Conservation (phyloP, 2,113 vertebrate genomes). For the Rhegmatorhina hoffmannsi region DNA sequence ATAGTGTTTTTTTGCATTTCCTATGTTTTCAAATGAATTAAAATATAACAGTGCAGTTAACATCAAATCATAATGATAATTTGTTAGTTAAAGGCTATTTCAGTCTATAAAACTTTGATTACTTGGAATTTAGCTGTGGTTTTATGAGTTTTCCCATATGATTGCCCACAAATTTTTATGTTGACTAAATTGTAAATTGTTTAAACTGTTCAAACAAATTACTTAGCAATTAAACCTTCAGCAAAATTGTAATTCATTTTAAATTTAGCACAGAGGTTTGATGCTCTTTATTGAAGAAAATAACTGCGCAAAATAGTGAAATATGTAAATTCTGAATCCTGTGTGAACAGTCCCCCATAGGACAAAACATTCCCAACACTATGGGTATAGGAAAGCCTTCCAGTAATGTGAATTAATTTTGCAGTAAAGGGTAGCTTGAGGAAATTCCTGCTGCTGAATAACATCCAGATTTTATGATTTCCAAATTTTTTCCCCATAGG, state of each 20-base stretch:
- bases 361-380: slow-evolving; percentile 67
- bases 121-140: slow-evolving; percentile 94
- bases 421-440: slow-evolving; percentile 58
- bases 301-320: slow-evolving; percentile 76
- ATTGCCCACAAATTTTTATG: slow-evolving; percentile 96
- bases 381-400: slow-evolving; percentile 59
- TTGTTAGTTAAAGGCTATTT: slow-evolving; percentile 97
- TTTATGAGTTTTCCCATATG: slow-evolving; percentile 94
- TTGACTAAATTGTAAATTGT: slow-evolving; percentile 88
- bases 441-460: slow-evolving; percentile 63
- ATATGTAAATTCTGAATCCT: slow-evolving; percentile 77
- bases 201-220: slow-evolving; percentile 88
- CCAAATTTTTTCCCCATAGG: slow-evolving; percentile 34
- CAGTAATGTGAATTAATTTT: slow-evolving; percentile 70
- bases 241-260: slow-evolving; percentile 85
- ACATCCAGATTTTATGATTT: slow-evolving; percentile 63
- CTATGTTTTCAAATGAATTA: slow-evolving; percentile 85
- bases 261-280: slow-evolving; percentile 82
- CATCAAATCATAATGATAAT: slow-evolving; percentile 98
- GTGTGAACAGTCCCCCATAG: slow-evolving; percentile 65
- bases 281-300: slow-evolving; percentile 79
- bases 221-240: slow-evolving; percentile 88
- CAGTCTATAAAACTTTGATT: slow-evolving; percentile 99
- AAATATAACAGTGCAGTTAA: slow-evolving; percentile 91
- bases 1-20: slow-evolving; percentile 66